These are phyloP conservation scores for Xestia sexstrigata DNA, from an alignment of 2,888 invertebrate genomes.

Conservation along the genomic window DNA sequence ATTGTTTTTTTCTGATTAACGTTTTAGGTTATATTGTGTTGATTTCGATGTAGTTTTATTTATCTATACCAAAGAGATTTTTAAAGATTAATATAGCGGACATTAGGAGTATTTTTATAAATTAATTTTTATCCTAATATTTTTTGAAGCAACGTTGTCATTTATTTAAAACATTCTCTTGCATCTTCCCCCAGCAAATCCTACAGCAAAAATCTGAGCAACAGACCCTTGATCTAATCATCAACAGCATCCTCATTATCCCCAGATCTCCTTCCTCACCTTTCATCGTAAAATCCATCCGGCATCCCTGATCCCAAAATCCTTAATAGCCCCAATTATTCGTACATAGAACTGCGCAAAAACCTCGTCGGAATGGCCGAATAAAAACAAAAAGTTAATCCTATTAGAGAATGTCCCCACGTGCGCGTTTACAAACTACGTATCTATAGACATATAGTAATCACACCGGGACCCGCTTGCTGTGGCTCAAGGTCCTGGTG, in stretches of 20 bases:
- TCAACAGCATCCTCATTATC: neutral
- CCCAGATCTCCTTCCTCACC: neutral
- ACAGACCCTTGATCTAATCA: neutral
- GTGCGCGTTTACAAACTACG: conserved; percentile 32
- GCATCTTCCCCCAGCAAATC: neutral
- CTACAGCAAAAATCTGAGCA: neutral
- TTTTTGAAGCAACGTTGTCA: no score
- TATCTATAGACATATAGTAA: conserved; percentile 42
- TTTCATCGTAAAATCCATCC: neutral
- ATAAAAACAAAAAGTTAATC: conserved; percentile 62
- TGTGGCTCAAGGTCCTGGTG: conserved; percentile 57
- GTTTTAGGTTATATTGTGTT: neutral
- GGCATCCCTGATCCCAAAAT: neutral
- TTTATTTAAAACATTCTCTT: no score
- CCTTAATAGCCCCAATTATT: conserved; percentile 24
- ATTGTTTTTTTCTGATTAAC: neutral
- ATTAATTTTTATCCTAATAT: no score
- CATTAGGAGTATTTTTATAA: no score
- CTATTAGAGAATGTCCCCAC: conserved; percentile 51
- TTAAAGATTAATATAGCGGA: no score
- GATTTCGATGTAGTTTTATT: neutral
- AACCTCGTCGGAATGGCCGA: conserved; percentile 13
- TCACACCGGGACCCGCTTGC: conserved; percentile 44
- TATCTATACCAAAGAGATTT: no score
- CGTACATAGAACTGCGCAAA: conserved; percentile 25